Conservation (phyloP, 2,113 vertebrate genomes). For the Actenoides lindsayi region DNA sequence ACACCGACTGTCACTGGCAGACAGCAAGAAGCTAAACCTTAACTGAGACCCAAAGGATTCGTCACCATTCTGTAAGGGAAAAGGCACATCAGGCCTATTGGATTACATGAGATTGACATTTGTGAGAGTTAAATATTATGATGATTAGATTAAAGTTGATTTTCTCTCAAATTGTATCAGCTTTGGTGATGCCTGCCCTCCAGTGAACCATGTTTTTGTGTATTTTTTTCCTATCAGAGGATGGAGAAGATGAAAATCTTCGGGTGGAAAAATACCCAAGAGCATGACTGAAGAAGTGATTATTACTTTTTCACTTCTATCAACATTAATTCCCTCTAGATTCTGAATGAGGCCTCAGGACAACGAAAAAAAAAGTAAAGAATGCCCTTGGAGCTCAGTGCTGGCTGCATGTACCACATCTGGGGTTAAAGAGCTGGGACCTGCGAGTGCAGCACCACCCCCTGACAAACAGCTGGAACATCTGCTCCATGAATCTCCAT, state of each 20-base stretch:
- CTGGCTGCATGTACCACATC: neutral
- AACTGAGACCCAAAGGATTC: neutral
- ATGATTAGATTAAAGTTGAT: neutral
- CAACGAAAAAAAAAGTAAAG: neutral
- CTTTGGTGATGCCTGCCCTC: neutral
- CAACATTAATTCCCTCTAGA: neutral
- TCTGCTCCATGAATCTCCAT: neutral
- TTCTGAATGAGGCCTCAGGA: neutral
- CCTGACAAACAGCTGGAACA: neutral
- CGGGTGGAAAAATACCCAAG: neutral
- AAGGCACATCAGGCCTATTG: neutral
- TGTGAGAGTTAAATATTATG: neutral
- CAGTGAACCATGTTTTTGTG: neutral
- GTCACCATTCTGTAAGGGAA: neutral
- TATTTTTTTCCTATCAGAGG: neutral
- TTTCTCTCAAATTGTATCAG: neutral
- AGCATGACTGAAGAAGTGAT: neutral
- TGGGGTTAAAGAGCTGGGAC: neutral
- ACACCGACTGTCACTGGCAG: neutral
- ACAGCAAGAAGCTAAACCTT: rapidly evolving
- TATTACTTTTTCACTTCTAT: neutral
- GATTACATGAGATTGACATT: neutral
- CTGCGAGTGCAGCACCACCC: neutral
- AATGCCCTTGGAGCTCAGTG: rapidly evolving
- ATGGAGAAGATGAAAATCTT: neutral